Conservation (phyloP, 1,140 invertebrate species). For the Solen grandis region DNA sequence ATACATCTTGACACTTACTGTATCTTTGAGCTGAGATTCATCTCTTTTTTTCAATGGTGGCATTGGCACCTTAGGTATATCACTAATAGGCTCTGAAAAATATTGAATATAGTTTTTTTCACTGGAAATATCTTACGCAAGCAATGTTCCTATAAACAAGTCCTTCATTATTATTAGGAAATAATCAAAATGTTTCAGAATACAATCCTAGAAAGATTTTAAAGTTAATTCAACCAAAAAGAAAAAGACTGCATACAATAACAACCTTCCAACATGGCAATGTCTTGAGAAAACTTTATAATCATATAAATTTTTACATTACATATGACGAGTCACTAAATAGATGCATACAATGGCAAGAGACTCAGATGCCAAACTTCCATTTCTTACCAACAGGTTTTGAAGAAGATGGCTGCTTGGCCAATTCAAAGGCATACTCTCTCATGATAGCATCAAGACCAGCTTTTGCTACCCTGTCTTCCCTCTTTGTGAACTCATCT, state of each 20-base stretch:
- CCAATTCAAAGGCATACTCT: constrained; percentile 89
- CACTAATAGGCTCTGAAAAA: constrained; percentile 49
- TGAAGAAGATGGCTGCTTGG: constrained; percentile 47
- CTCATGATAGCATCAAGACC: constrained; percentile 89
- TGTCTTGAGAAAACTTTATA: too few relatives aligned
- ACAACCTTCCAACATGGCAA: too few relatives aligned
- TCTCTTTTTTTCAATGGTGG: constrained; percentile 54
- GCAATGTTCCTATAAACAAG: not conserved
- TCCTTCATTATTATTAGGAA: not conserved
- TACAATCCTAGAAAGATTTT: too few relatives aligned
- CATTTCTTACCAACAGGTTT: constrained; percentile 35
- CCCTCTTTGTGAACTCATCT: constrained; percentile 71
- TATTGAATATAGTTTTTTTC: not conserved
- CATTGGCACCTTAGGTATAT: constrained; percentile 51
- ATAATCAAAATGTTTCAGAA: not conserved
- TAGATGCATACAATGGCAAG: too few relatives aligned
- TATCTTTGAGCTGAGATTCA: constrained; percentile 59
- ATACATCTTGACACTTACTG: too few relatives aligned
- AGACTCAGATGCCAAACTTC: too few relatives aligned
- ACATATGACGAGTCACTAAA: too few relatives aligned
- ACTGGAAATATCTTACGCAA: not conserved
- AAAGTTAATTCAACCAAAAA: too few relatives aligned
- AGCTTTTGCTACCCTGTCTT: constrained; percentile 84
- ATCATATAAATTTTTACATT: too few relatives aligned
- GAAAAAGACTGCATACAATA: too few relatives aligned